Base-by-base conservation (phyloP, 2,888 invertebrate species). In the Ganaspis brasiliensis region DNA sequence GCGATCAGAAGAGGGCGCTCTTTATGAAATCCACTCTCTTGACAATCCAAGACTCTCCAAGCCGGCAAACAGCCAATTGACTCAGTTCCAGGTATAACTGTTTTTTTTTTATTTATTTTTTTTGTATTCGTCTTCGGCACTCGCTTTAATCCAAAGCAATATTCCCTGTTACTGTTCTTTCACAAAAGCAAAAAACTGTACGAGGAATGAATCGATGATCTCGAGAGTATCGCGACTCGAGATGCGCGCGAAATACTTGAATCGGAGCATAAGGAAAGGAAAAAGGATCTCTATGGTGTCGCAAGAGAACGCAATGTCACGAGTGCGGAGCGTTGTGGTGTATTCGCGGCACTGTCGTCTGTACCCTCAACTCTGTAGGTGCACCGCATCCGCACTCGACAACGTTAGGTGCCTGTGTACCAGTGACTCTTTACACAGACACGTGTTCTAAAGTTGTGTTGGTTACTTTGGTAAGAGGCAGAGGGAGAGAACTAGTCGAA, bases 291-390 rank as follows among this genome's bases (percentile, higher is more conserved):
- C 2, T 35, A 49, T 49, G 19, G 82, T 84, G 81, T 83, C 82
- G 81, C 82, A 74, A 74, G 84, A 83, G 85, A 85, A 83, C 83
- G 84, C 80, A 78, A 82, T 80, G 78, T 24, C 80, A 86, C 75
- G 83, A 86, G 86, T 85, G 87, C 82, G 85, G 84, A 87, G 85
- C 85, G 87, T 76, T 82, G 87, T 86, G 85, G 87, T 87, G 89
- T 87, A 87, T 87, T 87, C 88, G 85, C 88, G 87, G 88, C 83
- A 89, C 89, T 89, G 89, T 88, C 87, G 88, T 84, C 83, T 79
- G 67, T 73, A 84, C 81, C 84, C 85, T 84, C 83, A 75, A 81
- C 86, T 86, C 85, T 79, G 86, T 84, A 84, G 85, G 83, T 83
- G 82, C 84, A 84, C 82, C 82, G 82, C 82, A 82, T 86, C 84